phyloP scores from a whole-genome alignment of 2,888 invertebrate species.

The Folsomia manolachei region DNA sequence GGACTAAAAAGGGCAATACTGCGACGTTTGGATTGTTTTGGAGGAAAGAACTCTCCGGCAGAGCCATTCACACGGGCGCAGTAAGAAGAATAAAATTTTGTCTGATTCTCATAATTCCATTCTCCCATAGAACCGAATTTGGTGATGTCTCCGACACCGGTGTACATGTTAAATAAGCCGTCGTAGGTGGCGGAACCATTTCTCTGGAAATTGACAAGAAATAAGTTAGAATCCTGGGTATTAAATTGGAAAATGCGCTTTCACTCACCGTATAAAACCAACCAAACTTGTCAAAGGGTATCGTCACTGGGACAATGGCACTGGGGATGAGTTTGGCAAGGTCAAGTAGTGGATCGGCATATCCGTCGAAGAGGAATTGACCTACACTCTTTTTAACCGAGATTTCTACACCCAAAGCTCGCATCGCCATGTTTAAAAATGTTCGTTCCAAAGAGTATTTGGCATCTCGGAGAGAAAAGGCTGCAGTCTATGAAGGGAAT shows the following conservation, averaged over 20 bases:
- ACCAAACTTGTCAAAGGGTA: slow-evolving; percentile 76
- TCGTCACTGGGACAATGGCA: slow-evolving; percentile 52
- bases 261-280: slow-evolving; percentile 75
- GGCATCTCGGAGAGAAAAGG: slow-evolving; percentile 60
- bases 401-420: slow-evolving; percentile 31
- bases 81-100: slow-evolving; percentile 60
- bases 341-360: slow-evolving; percentile 54
- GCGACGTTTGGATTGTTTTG: slow-evolving; percentile 61
- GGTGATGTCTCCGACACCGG: slow-evolving; percentile 63
- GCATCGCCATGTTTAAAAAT: slow-evolving; percentile 61
- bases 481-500: slow-evolving; percentile 72
- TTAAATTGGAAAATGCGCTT: not conserved
- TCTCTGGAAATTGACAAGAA: slow-evolving; percentile 59
- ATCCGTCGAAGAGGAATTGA: slow-evolving; percentile 55
- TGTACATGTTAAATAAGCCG: slow-evolving; percentile 73
- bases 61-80: slow-evolving; percentile 71
- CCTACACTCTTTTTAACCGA: slow-evolving; percentile 51
- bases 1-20: slow-evolving; percentile 66
- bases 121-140: slow-evolving; percentile 67
- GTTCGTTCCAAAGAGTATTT: slow-evolving; percentile 54
- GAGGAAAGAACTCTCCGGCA: slow-evolving; percentile 76
- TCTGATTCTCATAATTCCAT: slow-evolving; percentile 69
- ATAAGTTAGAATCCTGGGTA: not conserved
- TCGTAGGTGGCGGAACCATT: slow-evolving; percentile 72
- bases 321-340: slow-evolving; percentile 54